phyloP scores from a whole-genome alignment of 2,113 vertebrate genomes.

The Raphicerus campestris region DNA sequence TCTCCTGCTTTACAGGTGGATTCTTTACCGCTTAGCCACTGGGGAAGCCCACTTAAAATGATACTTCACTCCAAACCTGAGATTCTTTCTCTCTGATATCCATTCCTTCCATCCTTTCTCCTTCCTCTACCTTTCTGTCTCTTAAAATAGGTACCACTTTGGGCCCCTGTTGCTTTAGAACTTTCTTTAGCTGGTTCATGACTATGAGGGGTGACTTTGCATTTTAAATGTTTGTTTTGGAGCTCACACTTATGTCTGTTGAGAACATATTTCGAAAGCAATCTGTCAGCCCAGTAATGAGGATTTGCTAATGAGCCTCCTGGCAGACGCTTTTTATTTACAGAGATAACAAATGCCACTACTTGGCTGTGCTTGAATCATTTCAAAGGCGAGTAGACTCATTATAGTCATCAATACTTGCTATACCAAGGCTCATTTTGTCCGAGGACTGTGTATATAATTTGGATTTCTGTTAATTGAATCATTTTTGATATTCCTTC shows the following conservation, averaged over 20 bases:
- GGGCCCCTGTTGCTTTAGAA: background rate
- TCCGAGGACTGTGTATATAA: background rate
- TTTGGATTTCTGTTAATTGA: slow-evolving; percentile 36
- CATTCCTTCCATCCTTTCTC: background rate
- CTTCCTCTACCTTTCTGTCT: background rate
- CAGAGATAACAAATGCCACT: slow-evolving; percentile 45
- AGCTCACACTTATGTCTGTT: background rate
- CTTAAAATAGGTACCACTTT: background rate
- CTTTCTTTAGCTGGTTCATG: background rate
- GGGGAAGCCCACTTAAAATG: background rate
- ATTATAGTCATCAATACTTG: slow-evolving; percentile 1
- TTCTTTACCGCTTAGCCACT: background rate
- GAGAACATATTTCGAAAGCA: slow-evolving; percentile 30
- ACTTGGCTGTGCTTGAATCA: slow-evolving; percentile 21
- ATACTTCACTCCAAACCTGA: background rate
- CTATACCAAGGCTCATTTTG: background rate
- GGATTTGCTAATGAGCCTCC: slow-evolving; percentile 47
- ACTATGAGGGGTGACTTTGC: background rate
- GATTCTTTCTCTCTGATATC: background rate
- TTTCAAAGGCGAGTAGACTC: slow-evolving; percentile 47
- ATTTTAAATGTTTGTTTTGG: slow-evolving; percentile 19
- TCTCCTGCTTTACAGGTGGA: background rate
- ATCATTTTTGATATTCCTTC: background rate
- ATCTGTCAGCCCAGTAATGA: slow-evolving; percentile 51
- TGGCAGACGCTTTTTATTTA: slow-evolving; percentile 44